Percentiles rank a stretch among this genome's conserved stretches.
phyloP scores from a whole-genome alignment of 2,797 vertebrate species.

The Lagocephalus sceleratus region DNA sequence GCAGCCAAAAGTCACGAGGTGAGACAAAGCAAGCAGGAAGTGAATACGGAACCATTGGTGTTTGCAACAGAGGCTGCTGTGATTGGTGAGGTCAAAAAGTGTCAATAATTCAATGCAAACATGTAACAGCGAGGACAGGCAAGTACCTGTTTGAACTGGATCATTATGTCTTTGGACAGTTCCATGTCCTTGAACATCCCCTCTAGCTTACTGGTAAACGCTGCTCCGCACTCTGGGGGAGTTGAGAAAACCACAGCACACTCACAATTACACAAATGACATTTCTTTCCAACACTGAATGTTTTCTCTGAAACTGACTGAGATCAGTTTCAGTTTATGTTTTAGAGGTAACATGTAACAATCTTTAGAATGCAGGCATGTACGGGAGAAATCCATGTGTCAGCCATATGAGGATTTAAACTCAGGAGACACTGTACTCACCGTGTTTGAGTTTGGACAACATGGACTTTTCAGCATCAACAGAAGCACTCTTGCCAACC shows the following conservation, averaged over 20 bases:
- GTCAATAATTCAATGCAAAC: too few relatives aligned
- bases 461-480: constrained; percentile 99
- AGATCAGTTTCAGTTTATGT: too few relatives aligned
- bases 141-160: constrained; percentile 98
- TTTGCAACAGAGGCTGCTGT: too few relatives aligned
- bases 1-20: too few relatives aligned
- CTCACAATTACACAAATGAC: constrained; percentile 8
- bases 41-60: too few relatives aligned
- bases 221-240: constrained; percentile 92
- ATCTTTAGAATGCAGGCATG: background rate
- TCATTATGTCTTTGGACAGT: constrained; percentile 99
- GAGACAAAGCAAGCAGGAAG: too few relatives aligned
- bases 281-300: background rate
- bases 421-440: constrained; percentile 38
- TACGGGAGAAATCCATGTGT: background rate
- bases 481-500: constrained; percentile 98
- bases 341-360: too few relatives aligned
- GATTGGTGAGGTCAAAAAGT: too few relatives aligned
- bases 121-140: background rate
- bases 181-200: constrained; percentile 99
- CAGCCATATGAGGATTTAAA: background rate
- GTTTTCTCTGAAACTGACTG: background rate
- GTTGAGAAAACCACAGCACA: constrained; percentile 33
- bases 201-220: constrained; percentile 98
- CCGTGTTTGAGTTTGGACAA: constrained; percentile 99